A percentile compares a stretch with the other conserved stretches of the same genome.
These are phyloP conservation scores for Emys orbicularis DNA, from an alignment of 2,797 vertebrate species.

Conservation along the genomic window DNA sequence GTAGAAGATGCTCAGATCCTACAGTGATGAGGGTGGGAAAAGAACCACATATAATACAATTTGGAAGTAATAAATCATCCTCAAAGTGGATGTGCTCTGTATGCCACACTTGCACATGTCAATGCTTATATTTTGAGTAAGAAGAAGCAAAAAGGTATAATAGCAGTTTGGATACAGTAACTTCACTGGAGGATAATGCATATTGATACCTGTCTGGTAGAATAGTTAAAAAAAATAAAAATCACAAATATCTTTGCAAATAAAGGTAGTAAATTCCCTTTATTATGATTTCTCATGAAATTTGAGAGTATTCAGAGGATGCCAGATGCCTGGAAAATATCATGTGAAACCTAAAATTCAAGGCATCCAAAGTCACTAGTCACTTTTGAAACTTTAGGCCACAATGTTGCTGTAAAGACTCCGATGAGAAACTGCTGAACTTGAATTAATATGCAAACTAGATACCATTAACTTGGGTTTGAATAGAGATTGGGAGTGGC, in stretches of 20 bases:
- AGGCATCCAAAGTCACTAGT: background rate
- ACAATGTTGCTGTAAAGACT: background rate
- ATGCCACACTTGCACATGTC: background rate
- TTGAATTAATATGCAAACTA: too few relatives aligned
- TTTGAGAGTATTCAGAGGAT: background rate
- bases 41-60: background rate
- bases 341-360: background rate
- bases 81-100: background rate
- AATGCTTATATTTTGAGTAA: background rate
- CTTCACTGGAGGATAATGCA: background rate
- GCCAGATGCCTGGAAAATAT: accelerated
- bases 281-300: background rate
- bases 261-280: background rate
- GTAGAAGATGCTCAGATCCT: background rate
- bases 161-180: background rate
- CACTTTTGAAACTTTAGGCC: background rate
- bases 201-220: background rate
- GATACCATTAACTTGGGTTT: too few relatives aligned
- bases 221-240: background rate
- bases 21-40: background rate
- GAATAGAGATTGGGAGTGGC: too few relatives aligned
- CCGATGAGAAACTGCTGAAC: too few relatives aligned
- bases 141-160: background rate
- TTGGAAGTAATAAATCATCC: background rate
- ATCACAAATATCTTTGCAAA: background rate